Percentiles rank a stretch among this genome's conserved stretches.
phyloP scores from a whole-genome alignment of 2,888 invertebrate genomes.

The Elysia crispata region DNA sequence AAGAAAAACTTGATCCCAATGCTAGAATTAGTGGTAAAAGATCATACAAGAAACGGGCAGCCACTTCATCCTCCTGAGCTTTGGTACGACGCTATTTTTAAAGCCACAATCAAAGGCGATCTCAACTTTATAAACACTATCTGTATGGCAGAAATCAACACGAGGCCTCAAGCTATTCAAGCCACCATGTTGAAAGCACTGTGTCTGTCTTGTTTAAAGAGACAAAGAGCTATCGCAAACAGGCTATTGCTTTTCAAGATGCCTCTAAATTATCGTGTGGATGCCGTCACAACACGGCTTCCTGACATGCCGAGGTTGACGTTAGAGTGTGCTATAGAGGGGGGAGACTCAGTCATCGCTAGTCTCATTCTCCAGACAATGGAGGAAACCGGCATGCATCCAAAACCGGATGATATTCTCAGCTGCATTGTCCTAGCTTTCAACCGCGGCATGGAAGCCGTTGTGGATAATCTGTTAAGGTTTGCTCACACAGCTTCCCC shows the following conservation, averaged over 20 bases:
- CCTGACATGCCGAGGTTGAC: conserved; percentile 18
- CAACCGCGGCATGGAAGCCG: conserved; percentile 41
- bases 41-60: conserved; percentile 26
- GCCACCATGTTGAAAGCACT: conserved; percentile 33
- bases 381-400: conserved; percentile 39
- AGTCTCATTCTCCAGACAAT: conserved; percentile 43
- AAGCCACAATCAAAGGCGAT: conserved; percentile 34
- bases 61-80: conserved; percentile 23
- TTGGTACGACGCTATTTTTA: conserved; percentile 41
- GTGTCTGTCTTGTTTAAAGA: conserved; percentile 37
- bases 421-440: conserved; percentile 29
- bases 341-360: conserved; percentile 41
- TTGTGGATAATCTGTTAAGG: conserved; percentile 40
- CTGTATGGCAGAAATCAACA: conserved; percentile 42
- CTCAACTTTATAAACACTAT: conserved; percentile 39
- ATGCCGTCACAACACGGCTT: conserved; percentile 16
- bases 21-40: conserved; percentile 44
- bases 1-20: conserved; percentile 43
- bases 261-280: conserved; percentile 23
- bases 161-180: conserved; percentile 32
- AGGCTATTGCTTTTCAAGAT: conserved; percentile 41
- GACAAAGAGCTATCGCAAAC: conserved; percentile 36
- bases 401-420: conserved; percentile 29
- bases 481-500: conserved; percentile 40
- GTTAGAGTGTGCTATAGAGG: conserved; percentile 43